Conservation (phyloP, 2,113 vertebrate genomes). For the Fregata magnificens region DNA sequence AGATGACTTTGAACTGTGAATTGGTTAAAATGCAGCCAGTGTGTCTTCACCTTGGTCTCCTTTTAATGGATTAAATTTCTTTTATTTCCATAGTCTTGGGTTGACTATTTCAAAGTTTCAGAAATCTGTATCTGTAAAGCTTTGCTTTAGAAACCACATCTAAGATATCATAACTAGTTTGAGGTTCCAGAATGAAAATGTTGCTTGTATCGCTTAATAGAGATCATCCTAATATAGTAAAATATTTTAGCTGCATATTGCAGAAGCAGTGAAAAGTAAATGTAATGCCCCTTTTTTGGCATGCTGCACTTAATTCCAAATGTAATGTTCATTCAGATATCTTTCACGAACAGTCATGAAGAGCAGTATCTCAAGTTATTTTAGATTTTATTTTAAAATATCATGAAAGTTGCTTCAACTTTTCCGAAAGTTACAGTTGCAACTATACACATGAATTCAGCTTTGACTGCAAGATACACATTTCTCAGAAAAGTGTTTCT, state of each 20-base stretch:
- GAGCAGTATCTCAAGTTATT: neutral
- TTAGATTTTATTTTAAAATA: neutral
- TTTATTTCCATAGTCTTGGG: neutral
- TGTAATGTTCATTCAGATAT: neutral
- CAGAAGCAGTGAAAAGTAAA: neutral
- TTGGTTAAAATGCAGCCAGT: neutral
- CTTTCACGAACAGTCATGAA: neutral
- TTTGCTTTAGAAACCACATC: neutral
- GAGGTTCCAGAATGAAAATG: neutral
- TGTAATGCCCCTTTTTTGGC: neutral
- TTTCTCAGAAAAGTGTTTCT: neutral
- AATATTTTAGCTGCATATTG: neutral
- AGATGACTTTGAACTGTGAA: neutral
- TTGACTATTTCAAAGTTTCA: neutral
- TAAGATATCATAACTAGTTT: neutral
- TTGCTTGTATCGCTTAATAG: neutral
- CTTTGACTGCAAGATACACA: neutral
- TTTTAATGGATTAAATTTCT: neutral
- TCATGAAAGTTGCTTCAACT: neutral
- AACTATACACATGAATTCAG: neutral
- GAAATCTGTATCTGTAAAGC: neutral
- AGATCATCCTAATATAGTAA: neutral
- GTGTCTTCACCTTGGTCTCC: neutral
- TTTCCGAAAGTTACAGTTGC: neutral
- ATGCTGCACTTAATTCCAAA: neutral